These are phyloP conservation scores for Parauchenoglanis punctatus DNA, from an alignment of 2,797 vertebrate genomes.

Conservation along the genomic window DNA sequence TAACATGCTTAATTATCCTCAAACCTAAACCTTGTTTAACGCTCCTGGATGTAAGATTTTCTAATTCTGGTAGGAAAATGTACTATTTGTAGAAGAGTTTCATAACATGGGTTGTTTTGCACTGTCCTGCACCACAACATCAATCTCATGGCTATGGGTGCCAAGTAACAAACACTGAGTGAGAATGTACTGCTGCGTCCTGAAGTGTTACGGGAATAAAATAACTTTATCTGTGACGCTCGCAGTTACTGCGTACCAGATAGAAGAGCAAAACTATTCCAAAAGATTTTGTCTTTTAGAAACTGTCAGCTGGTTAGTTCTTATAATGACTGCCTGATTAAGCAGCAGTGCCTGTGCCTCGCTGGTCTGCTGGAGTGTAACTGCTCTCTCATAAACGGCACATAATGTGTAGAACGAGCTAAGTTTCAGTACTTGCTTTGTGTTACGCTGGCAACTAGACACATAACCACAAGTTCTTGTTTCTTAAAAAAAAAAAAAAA, in stretches of 20 bases:
- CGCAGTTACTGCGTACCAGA: background rate
- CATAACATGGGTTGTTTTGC: background rate
- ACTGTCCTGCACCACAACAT: background rate
- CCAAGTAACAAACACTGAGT: background rate
- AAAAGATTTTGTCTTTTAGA: background rate
- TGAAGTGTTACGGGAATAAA: background rate
- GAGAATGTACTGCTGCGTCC: background rate
- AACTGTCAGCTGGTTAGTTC: no score
- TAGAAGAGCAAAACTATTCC: background rate
- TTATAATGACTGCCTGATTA: background rate
- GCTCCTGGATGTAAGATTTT: background rate
- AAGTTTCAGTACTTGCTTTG: background rate
- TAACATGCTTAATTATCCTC: background rate
- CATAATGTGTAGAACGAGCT: background rate
- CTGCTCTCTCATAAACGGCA: background rate
- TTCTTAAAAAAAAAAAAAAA: background rate
- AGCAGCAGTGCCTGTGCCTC: background rate
- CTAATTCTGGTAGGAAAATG: background rate
- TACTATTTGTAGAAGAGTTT: background rate
- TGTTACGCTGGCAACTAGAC: background rate
- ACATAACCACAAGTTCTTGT: background rate
- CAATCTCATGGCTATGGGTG: background rate
- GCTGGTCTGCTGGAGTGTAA: background rate
- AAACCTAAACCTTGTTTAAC: background rate
- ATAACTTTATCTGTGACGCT: background rate